Conservation (phyloP, 2,113 vertebrate genomes). For the Sprattus sprattus region DNA sequence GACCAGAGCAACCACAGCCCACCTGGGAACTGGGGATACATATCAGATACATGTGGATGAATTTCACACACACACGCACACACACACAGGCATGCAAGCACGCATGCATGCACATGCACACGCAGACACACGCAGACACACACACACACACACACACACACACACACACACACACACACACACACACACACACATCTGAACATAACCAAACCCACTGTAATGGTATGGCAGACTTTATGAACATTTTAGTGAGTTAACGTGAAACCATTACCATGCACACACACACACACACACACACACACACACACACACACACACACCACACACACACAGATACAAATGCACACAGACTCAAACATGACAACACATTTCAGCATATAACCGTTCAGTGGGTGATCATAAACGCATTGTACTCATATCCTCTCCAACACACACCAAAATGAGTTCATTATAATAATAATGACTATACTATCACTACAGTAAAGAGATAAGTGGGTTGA, state of each 20-base stretch:
- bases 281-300: background rate
- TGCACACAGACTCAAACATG: background rate
- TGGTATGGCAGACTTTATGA: too few relatives aligned
- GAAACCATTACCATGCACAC: background rate
- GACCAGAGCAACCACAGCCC: background rate
- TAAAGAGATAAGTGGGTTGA: too few relatives aligned
- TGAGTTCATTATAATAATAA: too few relatives aligned
- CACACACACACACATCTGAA: background rate
- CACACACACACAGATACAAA: background rate
- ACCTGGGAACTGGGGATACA: background rate
- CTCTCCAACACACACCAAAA: too few relatives aligned
- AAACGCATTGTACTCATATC: too few relatives aligned
- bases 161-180: background rate
- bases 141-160: background rate
- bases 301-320: background rate
- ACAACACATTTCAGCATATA: too few relatives aligned
- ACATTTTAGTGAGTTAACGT: too few relatives aligned
- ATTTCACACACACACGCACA: background rate
- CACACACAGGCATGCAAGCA: too few relatives aligned
- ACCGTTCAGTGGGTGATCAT: too few relatives aligned
- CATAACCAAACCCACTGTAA: too few relatives aligned
- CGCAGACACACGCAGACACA: background rate
- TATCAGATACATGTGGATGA: background rate
- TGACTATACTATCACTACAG: too few relatives aligned
- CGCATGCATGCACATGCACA: too few relatives aligned